Evolutionary conservation across 2,797 vertebrate species (phyloP).

Genomic region (Galagoides demidoff): DNA sequence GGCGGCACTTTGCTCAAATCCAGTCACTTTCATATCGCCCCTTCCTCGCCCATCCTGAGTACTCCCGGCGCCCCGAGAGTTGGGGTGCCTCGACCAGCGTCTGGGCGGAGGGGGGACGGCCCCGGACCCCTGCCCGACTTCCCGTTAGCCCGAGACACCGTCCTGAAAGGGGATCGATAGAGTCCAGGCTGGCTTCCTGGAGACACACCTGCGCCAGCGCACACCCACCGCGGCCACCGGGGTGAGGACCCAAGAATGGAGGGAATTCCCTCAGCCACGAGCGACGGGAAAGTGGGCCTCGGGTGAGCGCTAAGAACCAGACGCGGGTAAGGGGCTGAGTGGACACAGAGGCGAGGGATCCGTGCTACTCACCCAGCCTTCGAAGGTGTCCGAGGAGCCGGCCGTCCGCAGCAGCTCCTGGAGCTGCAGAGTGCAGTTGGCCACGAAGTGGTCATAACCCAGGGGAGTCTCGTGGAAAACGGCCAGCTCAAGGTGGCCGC

Average conservation of each 20-base stretch:
- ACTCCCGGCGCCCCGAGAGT: background rate
- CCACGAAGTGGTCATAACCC: constrained; percentile 98
- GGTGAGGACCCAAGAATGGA: constrained; percentile 45
- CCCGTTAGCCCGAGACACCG: constrained; percentile 3
- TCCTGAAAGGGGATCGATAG: background rate
- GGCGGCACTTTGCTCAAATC: constrained; percentile 27
- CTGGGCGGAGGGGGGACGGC: background rate
- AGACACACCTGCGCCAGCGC: constrained; percentile 56
- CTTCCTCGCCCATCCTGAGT: background rate
- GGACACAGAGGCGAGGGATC: background rate
- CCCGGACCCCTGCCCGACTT: background rate
- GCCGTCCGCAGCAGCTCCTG: constrained; percentile 92
- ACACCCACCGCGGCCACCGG: constrained; percentile 66
- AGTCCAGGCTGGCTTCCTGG: background rate
- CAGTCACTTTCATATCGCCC: constrained; percentile 5
- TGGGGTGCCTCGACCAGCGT: background rate
- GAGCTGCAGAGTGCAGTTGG: constrained; percentile 95
- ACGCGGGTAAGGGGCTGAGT: background rate
- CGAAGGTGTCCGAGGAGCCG: constrained; percentile 92
- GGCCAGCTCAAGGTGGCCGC: constrained; percentile 93
- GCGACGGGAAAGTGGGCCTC: background rate
- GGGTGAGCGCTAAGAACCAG: background rate
- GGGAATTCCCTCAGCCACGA: constrained; percentile 52
- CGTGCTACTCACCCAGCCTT: constrained; percentile 95
- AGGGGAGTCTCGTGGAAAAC: constrained; percentile 97